A percentile compares a stretch with the other conserved stretches of the same genome.
These are phyloP conservation scores for Mesocricetus auratus DNA, from an alignment of 2,113 vertebrate species.

Conservation along the genomic window DNA sequence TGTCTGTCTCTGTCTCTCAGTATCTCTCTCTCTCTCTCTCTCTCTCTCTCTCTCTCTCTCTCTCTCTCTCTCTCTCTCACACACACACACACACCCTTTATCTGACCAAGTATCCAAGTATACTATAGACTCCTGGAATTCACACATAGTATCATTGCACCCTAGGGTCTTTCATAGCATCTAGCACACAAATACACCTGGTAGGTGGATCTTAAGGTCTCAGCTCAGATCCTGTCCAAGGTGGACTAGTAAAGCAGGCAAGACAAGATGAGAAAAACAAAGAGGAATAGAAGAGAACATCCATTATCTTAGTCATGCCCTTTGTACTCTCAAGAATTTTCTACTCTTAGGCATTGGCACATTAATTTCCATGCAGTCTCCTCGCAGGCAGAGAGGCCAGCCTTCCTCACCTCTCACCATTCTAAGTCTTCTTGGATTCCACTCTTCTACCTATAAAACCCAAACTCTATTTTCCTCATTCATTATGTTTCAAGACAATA, in stretches of 20 bases:
- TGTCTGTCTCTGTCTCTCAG: background rate
- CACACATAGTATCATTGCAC: background rate
- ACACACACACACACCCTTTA: background rate
- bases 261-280: background rate
- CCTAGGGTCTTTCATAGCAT: background rate
- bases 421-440: background rate
- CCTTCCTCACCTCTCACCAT: background rate
- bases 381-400: background rate
- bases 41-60: background rate
- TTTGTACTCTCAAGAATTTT: background rate
- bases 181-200: background rate
- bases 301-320: background rate
- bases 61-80: background rate
- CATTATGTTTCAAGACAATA: background rate
- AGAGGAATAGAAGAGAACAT: background rate
- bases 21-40: background rate
- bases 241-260: background rate
- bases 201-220: background rate
- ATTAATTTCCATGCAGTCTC: background rate
- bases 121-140: background rate
- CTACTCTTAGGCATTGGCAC: background rate
- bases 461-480: conserved; percentile 21
- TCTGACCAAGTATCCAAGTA: background rate
- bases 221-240: background rate
- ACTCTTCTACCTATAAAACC: background rate